Evolutionary conservation across 35 echinoderm and acorn worm genomes (phyloP), one percentile per base, ranked within the genome.

Genomic region (Amphiura filiformis): DNA sequence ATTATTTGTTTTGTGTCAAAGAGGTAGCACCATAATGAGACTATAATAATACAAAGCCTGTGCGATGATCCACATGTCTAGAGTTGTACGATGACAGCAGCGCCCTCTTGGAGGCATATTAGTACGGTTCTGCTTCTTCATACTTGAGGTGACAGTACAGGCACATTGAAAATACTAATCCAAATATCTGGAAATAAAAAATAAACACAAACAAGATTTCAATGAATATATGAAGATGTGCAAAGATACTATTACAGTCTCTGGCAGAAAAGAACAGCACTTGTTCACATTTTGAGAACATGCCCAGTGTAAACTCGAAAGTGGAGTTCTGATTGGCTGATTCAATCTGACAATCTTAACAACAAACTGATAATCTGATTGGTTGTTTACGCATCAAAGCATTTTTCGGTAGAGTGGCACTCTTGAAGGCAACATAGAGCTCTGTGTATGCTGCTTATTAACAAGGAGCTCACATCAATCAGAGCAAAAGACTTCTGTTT

Each of bases 101-200:
- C 14, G 78, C 38, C 34, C 37, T 47, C 61, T 18, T 15, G 15
- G 61, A 3, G 61, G 26, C 32, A 4, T 47, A 81, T 93, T 78
- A 93, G 44, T 89, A 93, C 0, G 83, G 76, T 40, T 97, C 95
- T 65, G 90, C 80, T 36, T 91, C 88, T 80, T 97, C 95, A 35
- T 93, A 93, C 14, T 76, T 80, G 12, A 97, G 82, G 52, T 97
- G 95, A 78, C 95, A 97, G 42, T 93, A 93, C 2, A 97, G 92
- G 65, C 95, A 97, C 91, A 97, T 97, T 0, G 95, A 93, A 82
- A 97, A 97, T 37, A 97, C 85, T 26, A 97, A 75, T 13, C 95
- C 95, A 81, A 97, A 76, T n/a, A 97, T 97, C 95, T 97, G 92
- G 37, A 85, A 56, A 20, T 22, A 78, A 84, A 84, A 90, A 90